Evolutionary conservation across 2,797 vertebrate species (phyloP).

Genomic region (Linurgus olivaceus): DNA sequence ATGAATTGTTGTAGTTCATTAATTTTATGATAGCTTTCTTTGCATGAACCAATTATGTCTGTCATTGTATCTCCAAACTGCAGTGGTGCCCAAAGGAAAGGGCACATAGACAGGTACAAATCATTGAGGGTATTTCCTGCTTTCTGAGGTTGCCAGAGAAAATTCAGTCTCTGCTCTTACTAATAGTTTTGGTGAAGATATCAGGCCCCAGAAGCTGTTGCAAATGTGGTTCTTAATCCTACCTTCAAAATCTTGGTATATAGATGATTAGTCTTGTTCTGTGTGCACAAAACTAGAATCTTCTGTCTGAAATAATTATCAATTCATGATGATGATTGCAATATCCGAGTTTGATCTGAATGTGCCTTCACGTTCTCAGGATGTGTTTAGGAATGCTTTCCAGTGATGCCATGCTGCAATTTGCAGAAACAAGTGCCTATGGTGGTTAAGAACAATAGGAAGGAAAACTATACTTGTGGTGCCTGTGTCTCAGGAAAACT

Average conservation of each 20-base stretch:
- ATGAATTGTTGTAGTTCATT: slow-evolving; percentile 78
- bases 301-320: neutral
- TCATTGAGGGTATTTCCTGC: neutral
- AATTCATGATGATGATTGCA: neutral
- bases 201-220: neutral
- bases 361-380: neutral
- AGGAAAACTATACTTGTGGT: neutral
- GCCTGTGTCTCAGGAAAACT: neutral
- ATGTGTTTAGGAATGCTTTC: neutral
- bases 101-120: slow-evolving; percentile 32
- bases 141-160: neutral
- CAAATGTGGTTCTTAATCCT: neutral
- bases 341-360: neutral
- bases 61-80: slow-evolving; percentile 64
- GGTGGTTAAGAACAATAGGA: neutral
- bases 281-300: neutral
- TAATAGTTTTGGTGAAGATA: neutral
- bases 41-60: slow-evolving; percentile 69
- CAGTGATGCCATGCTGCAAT: neutral
- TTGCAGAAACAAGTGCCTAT: neutral
- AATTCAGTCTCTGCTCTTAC: neutral
- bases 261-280: neutral
- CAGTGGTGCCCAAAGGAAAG: slow-evolving; percentile 61
- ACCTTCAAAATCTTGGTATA: neutral
- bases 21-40: slow-evolving; percentile 73